Evolutionary conservation across 92 coral and sea anemone species (phyloP).

Genomic region (Epizoanthus stellaris): DNA sequence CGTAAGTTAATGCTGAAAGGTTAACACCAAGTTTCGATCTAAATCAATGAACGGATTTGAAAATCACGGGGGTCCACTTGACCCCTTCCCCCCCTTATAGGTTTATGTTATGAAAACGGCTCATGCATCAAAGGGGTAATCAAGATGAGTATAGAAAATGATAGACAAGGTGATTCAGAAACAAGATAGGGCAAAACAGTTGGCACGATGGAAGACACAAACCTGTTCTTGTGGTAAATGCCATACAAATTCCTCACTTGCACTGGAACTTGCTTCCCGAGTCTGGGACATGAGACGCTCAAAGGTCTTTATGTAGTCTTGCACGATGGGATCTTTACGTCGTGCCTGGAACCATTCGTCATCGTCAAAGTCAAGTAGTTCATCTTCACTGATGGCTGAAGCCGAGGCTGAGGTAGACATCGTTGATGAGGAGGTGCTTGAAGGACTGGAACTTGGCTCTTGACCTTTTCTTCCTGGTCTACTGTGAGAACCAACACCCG

Average conservation of each 20-base stretch:
- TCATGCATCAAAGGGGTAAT: not conserved
- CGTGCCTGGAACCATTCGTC: constrained; percentile 89
- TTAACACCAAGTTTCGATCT: no score
- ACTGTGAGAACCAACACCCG: not conserved
- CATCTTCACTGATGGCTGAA: constrained; percentile 33
- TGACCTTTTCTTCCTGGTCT: not conserved
- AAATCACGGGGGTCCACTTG: no score
- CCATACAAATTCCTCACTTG: not conserved
- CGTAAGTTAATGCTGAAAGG: no score
- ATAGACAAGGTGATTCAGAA: not conserved
- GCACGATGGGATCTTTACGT: constrained; percentile 93
- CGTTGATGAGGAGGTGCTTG: not conserved
- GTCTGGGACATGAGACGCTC: constrained; percentile 59
- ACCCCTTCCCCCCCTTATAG: no score
- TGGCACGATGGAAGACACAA: not conserved
- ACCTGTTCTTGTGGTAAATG: not conserved
- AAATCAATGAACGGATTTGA: no score
- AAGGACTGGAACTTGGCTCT: not conserved
- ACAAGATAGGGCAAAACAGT: not conserved
- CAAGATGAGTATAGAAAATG: not conserved
- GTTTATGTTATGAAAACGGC: no score
- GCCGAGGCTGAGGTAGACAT: constrained; percentile 4
- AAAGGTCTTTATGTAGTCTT: constrained; percentile 89
- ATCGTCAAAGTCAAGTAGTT: constrained; percentile 68
- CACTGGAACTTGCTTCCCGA: not conserved